Evolutionary conservation across 1,140 invertebrate species (phyloP), one percentile per base, ranked within the genome.

Genomic region (Zaprionus inermis): DNA sequence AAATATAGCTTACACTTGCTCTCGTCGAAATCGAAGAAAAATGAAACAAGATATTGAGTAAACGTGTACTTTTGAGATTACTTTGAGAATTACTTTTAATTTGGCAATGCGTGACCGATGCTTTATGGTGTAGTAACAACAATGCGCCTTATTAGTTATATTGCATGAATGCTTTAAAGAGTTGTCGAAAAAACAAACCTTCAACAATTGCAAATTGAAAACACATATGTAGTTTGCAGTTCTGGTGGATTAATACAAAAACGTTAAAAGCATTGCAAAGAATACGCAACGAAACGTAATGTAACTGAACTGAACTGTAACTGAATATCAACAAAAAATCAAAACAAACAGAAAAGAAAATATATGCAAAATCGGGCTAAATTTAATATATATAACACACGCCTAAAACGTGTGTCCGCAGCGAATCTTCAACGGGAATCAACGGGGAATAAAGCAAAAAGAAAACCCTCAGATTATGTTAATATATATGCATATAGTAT

Each of bases 51-150:
- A 44, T 74, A 69, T 56, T 64, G 57, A 79, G 66, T 56, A 60
- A 65, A 79, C 52, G 72, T 79, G 32, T 76, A 63, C 52, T 69
- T 69, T 72, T 81, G 66, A 61, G 28, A 69, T 16, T 44, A 44
- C 38, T 44, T 44, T 44, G 60, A 71, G 32, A 78, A 58, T 49
- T 44, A 65, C 64, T 30, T 65, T 54, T 57, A 61, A 56, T 52
- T 84, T 75, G 66, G 69, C 76, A 91, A 91, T 91, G 89, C 89
- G 88, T 91, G 88, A 85, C 88, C 88, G 81, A 91, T 89, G 77
- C 76, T 83, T 72, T 64, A 49, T 71, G 54, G 51, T 55, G 61
- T 60, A 28, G 70, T 70, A 79, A 83, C 72, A 79, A 88, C 66
- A 89, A 86, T 83, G 69, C 83, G 79, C 76, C 84, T 75, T 78